Conservation (phyloP, 2,888 invertebrate genomes). For the Sinelater perroti region DNA sequence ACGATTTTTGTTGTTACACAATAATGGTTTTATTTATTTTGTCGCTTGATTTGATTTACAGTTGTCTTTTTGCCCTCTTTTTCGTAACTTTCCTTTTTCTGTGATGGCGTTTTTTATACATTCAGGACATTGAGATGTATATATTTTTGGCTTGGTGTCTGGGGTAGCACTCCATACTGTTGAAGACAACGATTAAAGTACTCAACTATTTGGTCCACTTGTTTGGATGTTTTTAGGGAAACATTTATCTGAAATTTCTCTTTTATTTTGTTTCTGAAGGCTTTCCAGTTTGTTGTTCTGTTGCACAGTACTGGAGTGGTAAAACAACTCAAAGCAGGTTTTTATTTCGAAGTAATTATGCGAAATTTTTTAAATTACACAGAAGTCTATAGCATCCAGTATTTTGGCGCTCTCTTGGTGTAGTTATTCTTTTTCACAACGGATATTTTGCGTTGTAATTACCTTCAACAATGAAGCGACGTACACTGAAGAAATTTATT, state of each 20-base stretch:
- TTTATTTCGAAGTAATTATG: constrained; percentile 4
- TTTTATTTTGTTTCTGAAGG: constrained; percentile 3
- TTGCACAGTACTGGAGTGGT: not conserved
- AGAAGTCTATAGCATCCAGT: constrained; percentile 13
- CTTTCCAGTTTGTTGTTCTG: constrained; percentile 8
- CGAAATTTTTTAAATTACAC: constrained; percentile 9
- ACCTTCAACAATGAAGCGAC: constrained; percentile 34
- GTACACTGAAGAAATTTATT: constrained; percentile 34
- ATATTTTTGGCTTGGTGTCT: constrained; percentile 1
- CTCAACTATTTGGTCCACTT: not conserved
- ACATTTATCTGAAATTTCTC: constrained; percentile 1
- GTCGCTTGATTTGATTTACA: constrained; percentile 1
- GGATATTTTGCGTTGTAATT: constrained; percentile 33
- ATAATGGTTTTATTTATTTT: constrained; percentile 5
- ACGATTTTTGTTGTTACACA: constrained; percentile 3
- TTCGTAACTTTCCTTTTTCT: constrained; percentile 4
- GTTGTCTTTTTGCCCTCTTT: constrained; percentile 16
- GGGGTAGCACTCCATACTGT: constrained; percentile 10
- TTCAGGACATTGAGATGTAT: not conserved
- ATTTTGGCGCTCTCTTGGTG: constrained; percentile 14
- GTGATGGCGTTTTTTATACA: not conserved
- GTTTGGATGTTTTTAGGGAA: constrained; percentile 9
- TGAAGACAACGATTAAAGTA: constrained; percentile 6
- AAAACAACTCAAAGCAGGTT: constrained; percentile 7
- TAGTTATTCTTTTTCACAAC: constrained; percentile 29